Base-by-base conservation (phyloP, 2,113 vertebrate genomes). In the Gobiocypris rarus region DNA sequence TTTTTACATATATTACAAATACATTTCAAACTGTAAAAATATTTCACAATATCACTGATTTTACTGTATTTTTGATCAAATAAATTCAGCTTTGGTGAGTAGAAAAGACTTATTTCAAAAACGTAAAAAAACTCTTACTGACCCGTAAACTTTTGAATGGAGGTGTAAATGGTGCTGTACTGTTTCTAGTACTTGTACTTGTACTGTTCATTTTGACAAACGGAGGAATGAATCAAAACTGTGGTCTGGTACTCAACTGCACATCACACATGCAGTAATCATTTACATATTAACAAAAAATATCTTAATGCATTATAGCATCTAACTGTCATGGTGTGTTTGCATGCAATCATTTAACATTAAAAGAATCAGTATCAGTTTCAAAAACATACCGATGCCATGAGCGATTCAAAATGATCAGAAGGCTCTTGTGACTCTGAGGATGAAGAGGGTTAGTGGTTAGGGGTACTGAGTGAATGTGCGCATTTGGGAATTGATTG, bases 401-500 rank as follows among this genome's bases (percentile, higher is more conserved):
- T 77, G 52, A 77, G 50, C 58, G 19, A 38, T 28, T 22, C 50
- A 38, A 17, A n/a, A n/a, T 34, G 50, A 56, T 75, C 28, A 69
- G 34, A 34, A 69, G 10, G 28, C 50, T 76, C 50, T 76, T n/a
- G 8, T n/a, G 28, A 31, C 24, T 11, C 11, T 14, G 50, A 76
- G 28, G 24, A 61, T 79, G 76, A 79, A 61, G 76, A 45, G 6
- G 48, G 24, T 63, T 34, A 38, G 45, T 65, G 70, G 70, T 84
- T 24, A 28, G 54, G 52, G 34, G 74, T 67, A 52, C 48, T 52
- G 70, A 77, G 22, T 41, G 26, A 86, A 73, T 83, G 50, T 65
- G 38, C 6, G 74, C 84, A 79, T 77, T 79, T 54, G 75, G 58
- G 41, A 48, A 73, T 28, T 84, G 77, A 84, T 84, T 81, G 82